Evolutionary conservation across 30 jellyfish, hydroid and myxozoan genomes (phyloP).

Genomic region (Catostylus mosaicus): DNA sequence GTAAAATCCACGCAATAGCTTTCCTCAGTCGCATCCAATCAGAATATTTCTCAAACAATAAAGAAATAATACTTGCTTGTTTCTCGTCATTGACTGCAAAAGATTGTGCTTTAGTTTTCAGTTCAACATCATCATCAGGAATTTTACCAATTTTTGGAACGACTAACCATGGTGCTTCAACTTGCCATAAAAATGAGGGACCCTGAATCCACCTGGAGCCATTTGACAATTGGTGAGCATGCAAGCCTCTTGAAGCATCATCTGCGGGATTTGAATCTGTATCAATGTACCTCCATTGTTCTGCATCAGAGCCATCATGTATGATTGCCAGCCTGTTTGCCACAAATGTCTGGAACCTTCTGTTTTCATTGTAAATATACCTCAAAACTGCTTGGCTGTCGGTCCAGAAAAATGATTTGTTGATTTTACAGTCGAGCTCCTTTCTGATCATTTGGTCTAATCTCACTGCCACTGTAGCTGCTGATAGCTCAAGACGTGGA

Average conservation of each 20-base stretch:
- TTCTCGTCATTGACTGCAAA: neutral
- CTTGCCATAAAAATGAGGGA: slow-evolving; percentile 47
- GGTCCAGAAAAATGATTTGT: slow-evolving; percentile 57
- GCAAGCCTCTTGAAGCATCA: slow-evolving; percentile 46
- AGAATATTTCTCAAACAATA: slow-evolving; percentile 18
- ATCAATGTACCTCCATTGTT: slow-evolving; percentile 26
- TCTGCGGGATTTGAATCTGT: slow-evolving; percentile 47
- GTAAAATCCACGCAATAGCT: slow-evolving; percentile 19
- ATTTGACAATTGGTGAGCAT: slow-evolving; percentile 8
- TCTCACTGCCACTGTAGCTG: slow-evolving; percentile 33
- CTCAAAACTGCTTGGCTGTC: slow-evolving; percentile 60
- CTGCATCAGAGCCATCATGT: slow-evolving; percentile 32
- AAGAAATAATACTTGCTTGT: neutral
- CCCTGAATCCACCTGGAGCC: slow-evolving; percentile 35
- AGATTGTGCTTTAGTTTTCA: slow-evolving; percentile 11
- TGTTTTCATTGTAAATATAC: slow-evolving; percentile 41
- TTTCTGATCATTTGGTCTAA: slow-evolving; percentile 7
- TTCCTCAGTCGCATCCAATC: slow-evolving; percentile 16
- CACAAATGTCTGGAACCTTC: slow-evolving; percentile 49
- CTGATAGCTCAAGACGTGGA: slow-evolving; percentile 68
- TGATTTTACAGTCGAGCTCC: slow-evolving; percentile 26
- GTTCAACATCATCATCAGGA: slow-evolving; percentile 38
- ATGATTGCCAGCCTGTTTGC: slow-evolving; percentile 48
- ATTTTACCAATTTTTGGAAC: neutral
- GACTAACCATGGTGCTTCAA: slow-evolving; percentile 37